phyloP scores from a whole-genome alignment of 2,797 vertebrate genomes.

The Neosilurus hyrtlii region DNA sequence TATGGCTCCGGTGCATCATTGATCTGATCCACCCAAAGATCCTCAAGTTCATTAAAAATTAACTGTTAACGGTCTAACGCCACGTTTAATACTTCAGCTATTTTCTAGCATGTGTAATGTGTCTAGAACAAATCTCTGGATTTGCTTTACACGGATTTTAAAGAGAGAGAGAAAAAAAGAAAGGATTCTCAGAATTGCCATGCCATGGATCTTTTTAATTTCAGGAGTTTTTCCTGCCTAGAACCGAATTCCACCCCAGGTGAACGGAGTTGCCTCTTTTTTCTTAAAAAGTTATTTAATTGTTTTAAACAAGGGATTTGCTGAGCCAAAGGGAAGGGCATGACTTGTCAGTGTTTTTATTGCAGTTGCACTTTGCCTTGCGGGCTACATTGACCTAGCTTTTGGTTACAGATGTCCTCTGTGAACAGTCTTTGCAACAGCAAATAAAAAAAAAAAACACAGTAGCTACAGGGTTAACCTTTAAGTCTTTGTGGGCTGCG shows the following conservation, averaged over 20 bases:
- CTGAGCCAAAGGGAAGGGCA: neutral
- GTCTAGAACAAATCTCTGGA: too few relatives aligned
- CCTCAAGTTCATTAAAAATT: too few relatives aligned
- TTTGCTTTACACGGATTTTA: neutral
- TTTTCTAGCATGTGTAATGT: too few relatives aligned
- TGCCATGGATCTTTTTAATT: neutral
- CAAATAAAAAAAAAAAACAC: neutral
- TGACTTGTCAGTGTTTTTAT: neutral
- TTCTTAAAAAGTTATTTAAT: neutral
- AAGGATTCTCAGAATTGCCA: neutral
- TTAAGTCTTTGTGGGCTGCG: neutral
- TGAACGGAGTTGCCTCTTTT: neutral
- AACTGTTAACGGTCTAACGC: too few relatives aligned
- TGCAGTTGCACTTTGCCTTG: neutral
- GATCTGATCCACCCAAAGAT: too few relatives aligned
- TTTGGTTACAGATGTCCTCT: slow-evolving; percentile 2
- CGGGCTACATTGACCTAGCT: neutral
- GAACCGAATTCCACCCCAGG: neutral
- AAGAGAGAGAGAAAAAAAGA: neutral
- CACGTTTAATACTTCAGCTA: too few relatives aligned
- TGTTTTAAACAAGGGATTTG: slow-evolving; percentile 9
- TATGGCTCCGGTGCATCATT: too few relatives aligned
- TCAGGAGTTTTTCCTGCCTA: neutral
- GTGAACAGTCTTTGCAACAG: neutral
- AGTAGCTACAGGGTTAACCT: neutral